Conservation (phyloP, 2,888 invertebrate species). For the Endomychus coccineus region DNA sequence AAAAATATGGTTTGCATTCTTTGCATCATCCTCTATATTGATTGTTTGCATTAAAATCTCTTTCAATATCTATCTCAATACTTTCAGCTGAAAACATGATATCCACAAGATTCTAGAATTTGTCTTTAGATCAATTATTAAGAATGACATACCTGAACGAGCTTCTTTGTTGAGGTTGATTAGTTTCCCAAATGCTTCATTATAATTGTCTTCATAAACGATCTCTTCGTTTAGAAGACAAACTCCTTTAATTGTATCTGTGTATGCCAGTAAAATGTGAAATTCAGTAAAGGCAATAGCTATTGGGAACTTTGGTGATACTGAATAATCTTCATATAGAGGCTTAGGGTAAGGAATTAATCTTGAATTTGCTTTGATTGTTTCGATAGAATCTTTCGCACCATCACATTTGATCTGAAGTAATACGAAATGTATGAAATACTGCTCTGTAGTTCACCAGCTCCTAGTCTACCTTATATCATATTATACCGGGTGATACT, state of each 20-base stretch:
- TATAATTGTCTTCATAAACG: slow-evolving; percentile 78
- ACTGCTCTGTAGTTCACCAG: too few species aligned
- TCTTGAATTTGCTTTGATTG: slow-evolving; percentile 45
- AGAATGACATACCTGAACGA: slow-evolving; percentile 48
- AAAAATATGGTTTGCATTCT: too few species aligned
- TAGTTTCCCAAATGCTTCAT: slow-evolving; percentile 72
- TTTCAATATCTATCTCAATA: too few species aligned
- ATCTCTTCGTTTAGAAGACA: slow-evolving; percentile 79
- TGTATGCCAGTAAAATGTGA: slow-evolving; percentile 77
- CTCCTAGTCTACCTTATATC: too few species aligned
- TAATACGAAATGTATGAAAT: too few species aligned
- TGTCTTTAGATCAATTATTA: too few species aligned
- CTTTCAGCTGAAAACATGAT: too few species aligned
- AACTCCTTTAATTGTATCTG: slow-evolving; percentile 75
- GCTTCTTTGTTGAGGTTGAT: slow-evolving; percentile 76
- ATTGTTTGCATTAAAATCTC: too few species aligned
- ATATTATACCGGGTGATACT: too few species aligned
- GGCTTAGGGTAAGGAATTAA: slow-evolving; percentile 36
- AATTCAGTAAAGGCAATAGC: slow-evolving; percentile 83
- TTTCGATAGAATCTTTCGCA: slow-evolving; percentile 37
- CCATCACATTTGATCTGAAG: slow-evolving; percentile 7
- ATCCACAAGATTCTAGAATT: too few species aligned
- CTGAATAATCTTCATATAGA: slow-evolving; percentile 35
- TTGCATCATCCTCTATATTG: too few species aligned
- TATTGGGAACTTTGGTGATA: slow-evolving; percentile 49